Percentiles rank a stretch among this genome's conserved stretches.
Evolutionary conservation across 2,888 invertebrate species (phyloP).

Genomic region (Eumacrocentrus americanus): DNA sequence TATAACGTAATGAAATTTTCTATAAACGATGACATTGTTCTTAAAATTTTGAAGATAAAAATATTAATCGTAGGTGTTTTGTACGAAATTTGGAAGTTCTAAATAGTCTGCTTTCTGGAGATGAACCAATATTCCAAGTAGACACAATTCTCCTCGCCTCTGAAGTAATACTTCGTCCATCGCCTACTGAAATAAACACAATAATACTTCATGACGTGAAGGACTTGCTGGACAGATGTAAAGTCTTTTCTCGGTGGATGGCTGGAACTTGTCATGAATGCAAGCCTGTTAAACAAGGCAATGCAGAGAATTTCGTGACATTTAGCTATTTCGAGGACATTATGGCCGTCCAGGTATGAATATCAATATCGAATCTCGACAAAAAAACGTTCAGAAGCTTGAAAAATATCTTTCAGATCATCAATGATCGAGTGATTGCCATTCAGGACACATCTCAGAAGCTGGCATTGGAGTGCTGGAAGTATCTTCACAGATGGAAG

Average conservation of each 20-base stretch:
- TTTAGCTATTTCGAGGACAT: constrained; percentile 85
- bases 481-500: constrained; percentile 73
- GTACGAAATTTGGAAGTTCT: constrained; percentile 74
- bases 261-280: constrained; percentile 78
- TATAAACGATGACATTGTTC: not conserved
- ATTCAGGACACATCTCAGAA: constrained; percentile 73
- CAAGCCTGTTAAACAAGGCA: constrained; percentile 67
- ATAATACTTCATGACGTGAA: constrained; percentile 76
- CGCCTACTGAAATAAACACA: constrained; percentile 78
- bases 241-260: constrained; percentile 85
- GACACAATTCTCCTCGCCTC: constrained; percentile 77
- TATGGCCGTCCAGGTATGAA: constrained; percentile 65
- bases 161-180: constrained; percentile 78
- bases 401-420: constrained; percentile 60
- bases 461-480: constrained; percentile 70
- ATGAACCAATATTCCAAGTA: constrained; percentile 76
- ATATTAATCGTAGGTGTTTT: constrained; percentile 44
- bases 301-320: constrained; percentile 68
- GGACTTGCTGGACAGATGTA: constrained; percentile 79
- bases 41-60: not conserved
- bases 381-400: not conserved
- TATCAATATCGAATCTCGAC: not conserved
- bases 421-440: constrained; percentile 71
- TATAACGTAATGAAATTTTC: constrained; percentile 61
- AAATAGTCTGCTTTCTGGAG: constrained; percentile 66